Conservation (phyloP, 2,113 vertebrate genomes). For the Notiomystis cincta region DNA sequence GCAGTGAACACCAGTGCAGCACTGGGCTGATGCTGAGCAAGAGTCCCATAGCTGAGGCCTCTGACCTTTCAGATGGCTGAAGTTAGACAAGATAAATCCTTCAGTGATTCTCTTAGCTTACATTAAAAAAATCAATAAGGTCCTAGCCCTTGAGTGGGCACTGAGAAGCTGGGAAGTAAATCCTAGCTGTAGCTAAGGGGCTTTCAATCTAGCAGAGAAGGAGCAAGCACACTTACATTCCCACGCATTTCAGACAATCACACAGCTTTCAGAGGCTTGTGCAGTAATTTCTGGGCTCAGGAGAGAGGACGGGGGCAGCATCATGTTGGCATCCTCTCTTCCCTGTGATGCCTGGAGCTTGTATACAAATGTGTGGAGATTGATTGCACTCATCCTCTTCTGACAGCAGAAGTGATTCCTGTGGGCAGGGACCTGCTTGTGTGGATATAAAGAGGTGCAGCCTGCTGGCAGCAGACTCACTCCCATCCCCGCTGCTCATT, state of each 20-base stretch:
- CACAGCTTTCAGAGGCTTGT: not conserved
- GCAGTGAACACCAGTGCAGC: not conserved
- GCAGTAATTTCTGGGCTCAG: not conserved
- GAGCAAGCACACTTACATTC: not conserved
- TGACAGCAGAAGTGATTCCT: constrained; percentile 5
- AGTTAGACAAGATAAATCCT: not conserved
- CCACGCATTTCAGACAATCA: not conserved
- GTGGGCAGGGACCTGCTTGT: constrained; percentile 29
- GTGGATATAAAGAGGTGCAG: constrained; percentile 19
- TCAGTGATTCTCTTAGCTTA: not conserved
- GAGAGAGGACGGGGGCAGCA: not conserved
- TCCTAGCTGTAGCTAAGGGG: not conserved
- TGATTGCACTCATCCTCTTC: not conserved
- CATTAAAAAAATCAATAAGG: not conserved
- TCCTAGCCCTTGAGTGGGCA: not conserved
- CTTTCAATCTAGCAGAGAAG: not conserved
- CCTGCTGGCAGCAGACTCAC: not conserved
- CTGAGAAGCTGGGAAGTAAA: not conserved
- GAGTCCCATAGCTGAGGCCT: not conserved
- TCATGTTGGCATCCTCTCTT: not conserved
- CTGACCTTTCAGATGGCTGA: not conserved
- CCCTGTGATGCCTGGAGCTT: not conserved
- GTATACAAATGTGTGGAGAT: not conserved
- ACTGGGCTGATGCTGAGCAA: not conserved
- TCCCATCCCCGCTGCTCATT: constrained; percentile 7